Conservation (phyloP, 1,140 invertebrate species). For the Ruditapes philippinarum region DNA sequence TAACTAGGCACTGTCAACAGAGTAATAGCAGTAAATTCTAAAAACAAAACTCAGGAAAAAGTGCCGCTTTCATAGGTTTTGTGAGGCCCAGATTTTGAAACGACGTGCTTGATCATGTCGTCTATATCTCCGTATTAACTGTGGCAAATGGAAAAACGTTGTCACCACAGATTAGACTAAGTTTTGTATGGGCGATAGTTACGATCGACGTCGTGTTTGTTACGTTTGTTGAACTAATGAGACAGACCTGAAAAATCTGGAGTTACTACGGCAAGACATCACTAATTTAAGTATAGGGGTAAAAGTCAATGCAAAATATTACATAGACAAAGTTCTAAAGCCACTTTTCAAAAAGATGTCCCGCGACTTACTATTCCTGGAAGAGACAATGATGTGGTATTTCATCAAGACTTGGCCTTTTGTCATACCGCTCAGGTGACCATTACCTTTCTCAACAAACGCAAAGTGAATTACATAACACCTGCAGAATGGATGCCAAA, state of each 20-base stretch:
- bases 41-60: slow-evolving; percentile 41
- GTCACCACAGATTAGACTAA: slow-evolving; percentile 17
- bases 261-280: neutral
- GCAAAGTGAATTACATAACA: slow-evolving; percentile 16
- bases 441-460: neutral
- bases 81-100: slow-evolving; percentile 29
- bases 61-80: slow-evolving; percentile 38
- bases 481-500: slow-evolving; percentile 38
- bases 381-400: neutral
- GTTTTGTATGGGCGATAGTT: slow-evolving; percentile 44
- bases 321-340: neutral
- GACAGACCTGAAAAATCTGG: neutral
- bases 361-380: neutral
- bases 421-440: slow-evolving; percentile 30
- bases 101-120: slow-evolving; percentile 34
- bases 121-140: slow-evolving; percentile 45
- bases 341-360: neutral
- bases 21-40: neutral
- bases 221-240: neutral
- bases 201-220: neutral
- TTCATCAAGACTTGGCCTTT: slow-evolving; percentile 9
- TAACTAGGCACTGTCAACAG: slow-evolving; percentile 12
- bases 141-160: slow-evolving; percentile 43
- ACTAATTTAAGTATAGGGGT: neutral
- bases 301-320: neutral